These are phyloP conservation scores for Heliconius sara DNA, from an alignment of 2,888 invertebrate genomes.

Conservation along the genomic window DNA sequence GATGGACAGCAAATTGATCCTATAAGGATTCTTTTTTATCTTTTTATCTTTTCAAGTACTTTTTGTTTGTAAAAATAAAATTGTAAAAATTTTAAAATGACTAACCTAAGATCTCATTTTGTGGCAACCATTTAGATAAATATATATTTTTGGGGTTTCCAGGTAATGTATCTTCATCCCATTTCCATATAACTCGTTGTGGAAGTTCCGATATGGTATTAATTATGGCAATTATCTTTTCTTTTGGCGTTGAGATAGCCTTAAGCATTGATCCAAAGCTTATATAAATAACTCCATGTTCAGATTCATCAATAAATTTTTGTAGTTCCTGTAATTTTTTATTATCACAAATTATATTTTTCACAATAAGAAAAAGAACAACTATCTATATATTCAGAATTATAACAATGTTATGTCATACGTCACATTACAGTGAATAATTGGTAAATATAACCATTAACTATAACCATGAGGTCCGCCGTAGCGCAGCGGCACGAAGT, in stretches of 20 bases:
- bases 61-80: neutral
- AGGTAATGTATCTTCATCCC: constrained; percentile 84
- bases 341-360: neutral
- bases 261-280: constrained; percentile 91
- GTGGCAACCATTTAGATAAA: constrained; percentile 86
- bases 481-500: no score
- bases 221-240: constrained; percentile 85
- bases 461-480: no score
- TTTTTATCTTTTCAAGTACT: neutral
- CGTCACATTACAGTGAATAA: no score
- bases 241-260: constrained; percentile 83
- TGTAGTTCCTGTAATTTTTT: constrained; percentile 77
- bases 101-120: constrained; percentile 85
- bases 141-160: constrained; percentile 84
- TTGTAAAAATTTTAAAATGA: neutral
- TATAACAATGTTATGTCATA: no score
- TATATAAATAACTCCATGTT: constrained; percentile 88
- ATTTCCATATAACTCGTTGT: constrained; percentile 90
- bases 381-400: neutral
- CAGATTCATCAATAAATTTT: constrained; percentile 86
- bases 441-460: no score
- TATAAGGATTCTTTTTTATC: no score
- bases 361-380: neutral
- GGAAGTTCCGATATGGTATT: constrained; percentile 85
- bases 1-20: no score